phyloP scores from a whole-genome alignment of 2,888 invertebrate genomes.

The Resseliella maxima region DNA sequence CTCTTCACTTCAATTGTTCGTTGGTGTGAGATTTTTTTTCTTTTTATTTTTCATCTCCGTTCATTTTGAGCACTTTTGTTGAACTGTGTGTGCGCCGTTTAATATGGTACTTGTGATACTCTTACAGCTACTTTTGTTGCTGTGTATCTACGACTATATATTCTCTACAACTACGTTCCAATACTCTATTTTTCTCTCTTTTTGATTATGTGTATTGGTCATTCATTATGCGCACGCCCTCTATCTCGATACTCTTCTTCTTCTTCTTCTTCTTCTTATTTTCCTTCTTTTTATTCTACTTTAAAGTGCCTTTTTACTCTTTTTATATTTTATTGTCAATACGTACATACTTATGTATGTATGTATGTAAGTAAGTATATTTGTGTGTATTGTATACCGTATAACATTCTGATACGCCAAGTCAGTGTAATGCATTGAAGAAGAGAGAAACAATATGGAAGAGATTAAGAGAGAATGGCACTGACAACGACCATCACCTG shows the following conservation, averaged over 20 bases:
- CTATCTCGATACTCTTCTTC: not conserved
- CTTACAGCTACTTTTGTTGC: not conserved
- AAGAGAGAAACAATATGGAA: no score
- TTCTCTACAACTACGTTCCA: slow-evolving; percentile 36
- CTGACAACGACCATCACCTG: slow-evolving; percentile 47
- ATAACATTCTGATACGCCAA: no score
- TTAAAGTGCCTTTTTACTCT: not conserved
- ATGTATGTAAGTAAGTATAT: not conserved
- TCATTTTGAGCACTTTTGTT: slow-evolving; percentile 49
- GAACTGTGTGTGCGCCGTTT: slow-evolving; percentile 34
- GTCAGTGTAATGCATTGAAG: no score
- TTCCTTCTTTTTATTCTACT: not conserved
- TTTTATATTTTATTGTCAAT: not conserved
- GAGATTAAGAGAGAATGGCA: not conserved
- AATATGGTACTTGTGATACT: not conserved
- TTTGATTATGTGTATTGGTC: slow-evolving; percentile 22
- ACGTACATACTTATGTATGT: not conserved
- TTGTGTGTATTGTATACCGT: no score
- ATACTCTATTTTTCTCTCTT: not conserved
- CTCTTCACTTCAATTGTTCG: not conserved
- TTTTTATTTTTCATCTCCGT: slow-evolving; percentile 49
- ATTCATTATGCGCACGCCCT: slow-evolving; percentile 55
- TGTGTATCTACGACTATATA: not conserved
- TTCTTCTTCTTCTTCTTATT: not conserved
- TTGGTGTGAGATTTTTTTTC: not conserved